Evolutionary conservation across 2,797 vertebrate species (phyloP), one percentile per base, ranked within the genome.

Genomic region (Alfaro cultratus): DNA sequence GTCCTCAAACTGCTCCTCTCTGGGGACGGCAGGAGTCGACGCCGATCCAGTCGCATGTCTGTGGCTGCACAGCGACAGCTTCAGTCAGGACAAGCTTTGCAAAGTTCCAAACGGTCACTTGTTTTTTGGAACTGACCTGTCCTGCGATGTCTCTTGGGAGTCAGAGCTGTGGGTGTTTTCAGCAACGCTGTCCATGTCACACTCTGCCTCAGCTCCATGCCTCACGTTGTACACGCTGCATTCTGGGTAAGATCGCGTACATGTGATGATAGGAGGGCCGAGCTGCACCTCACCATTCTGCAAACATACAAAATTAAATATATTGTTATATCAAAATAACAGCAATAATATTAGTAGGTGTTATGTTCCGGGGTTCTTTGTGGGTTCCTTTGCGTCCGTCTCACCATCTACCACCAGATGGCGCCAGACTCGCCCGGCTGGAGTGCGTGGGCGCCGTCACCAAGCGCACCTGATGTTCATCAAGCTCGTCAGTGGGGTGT

Each of bases 1-100:
- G 93, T 99, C 98, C 94, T 99, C 98, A 87, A 99, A 99, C 93
- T 99, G 98, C 85, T 99, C 98, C 94, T 99, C 98, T 15, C 91
- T 81, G 0, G 89, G 89, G 83, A 92, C 83, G 75, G 91, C 72
- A 0, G 91, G 85, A 0, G 86, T 81, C 68, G 88, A 87, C 0
- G 75, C 85, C 0, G 88, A 88, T 76, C 85, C 83, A 31, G 45
- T 82, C 41, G 73, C 74, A 21, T 18, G 78, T 18, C 88, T 90
- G 4, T 2, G 34, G n/a, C 68, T 31, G 29, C 10, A 23, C 2
- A 51, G 15, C 46, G 41, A 16, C 60, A 39, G 8, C 1, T 41
- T 71, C 9, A 39, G 39, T 45, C n/a, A 31, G 6, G 5, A 53
- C 21, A 74, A 1, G 31, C 36, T 36, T 51, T 2, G 12, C 29